Conservation (phyloP, 2,113 vertebrate species). For the Enhydra lutris region DNA sequence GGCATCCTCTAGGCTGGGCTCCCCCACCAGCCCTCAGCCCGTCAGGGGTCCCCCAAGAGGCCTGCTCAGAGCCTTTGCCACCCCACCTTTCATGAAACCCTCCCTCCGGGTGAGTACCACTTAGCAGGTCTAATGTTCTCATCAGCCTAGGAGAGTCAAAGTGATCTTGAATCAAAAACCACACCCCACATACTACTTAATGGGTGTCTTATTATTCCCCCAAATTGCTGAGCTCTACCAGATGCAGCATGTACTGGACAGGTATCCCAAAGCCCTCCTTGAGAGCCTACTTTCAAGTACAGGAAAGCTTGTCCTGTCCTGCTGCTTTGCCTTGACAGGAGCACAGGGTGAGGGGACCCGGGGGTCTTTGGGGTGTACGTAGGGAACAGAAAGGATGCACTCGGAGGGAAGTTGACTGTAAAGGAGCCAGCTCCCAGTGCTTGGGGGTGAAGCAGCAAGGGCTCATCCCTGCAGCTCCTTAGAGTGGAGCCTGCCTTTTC, state of each 20-base stretch:
- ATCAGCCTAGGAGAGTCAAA: not conserved
- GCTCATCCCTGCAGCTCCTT: not conserved
- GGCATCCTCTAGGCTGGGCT: too few relatives aligned
- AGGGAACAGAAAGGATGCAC: not conserved
- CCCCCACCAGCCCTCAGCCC: not conserved
- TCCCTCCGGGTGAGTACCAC: not conserved
- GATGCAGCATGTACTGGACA: too few relatives aligned
- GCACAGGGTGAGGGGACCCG: rapidly evolving
- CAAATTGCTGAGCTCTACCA: not conserved
- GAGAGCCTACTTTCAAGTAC: not conserved
- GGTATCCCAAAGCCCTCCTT: not conserved
- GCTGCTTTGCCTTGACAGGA: rapidly evolving
- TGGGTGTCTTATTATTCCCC: not conserved
- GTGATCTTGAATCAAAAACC: not conserved
- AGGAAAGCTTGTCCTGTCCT: not conserved
- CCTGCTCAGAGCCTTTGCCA: not conserved
- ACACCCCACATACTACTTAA: not conserved
- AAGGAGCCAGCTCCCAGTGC: not conserved
- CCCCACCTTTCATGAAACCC: not conserved
- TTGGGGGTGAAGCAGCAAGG: not conserved
- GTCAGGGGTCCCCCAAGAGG: not conserved
- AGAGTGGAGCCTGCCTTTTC: not conserved
- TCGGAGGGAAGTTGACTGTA: not conserved
- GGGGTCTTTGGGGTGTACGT: rapidly evolving
- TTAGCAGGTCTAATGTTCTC: not conserved